A percentile compares a stretch with the other conserved stretches of the same genome.
Evolutionary conservation across 2,888 invertebrate species (phyloP).

Genomic region (Drosophila birchii): DNA sequence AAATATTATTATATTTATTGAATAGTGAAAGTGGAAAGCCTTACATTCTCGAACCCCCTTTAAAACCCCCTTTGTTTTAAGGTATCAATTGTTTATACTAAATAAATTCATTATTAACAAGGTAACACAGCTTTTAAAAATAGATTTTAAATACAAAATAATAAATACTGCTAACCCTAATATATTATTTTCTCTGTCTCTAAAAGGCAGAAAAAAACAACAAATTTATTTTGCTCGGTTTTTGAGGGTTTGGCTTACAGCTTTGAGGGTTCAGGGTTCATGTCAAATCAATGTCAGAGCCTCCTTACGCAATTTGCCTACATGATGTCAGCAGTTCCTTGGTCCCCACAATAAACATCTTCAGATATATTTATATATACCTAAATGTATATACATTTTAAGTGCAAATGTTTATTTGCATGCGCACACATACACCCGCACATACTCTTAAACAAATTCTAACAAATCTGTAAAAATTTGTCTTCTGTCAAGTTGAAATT

Average conservation of each 20-base stretch:
- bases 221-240: slow-evolving; percentile 66
- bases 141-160: background rate
- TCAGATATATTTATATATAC: slow-evolving; percentile 57
- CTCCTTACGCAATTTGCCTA: slow-evolving; percentile 74
- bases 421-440: slow-evolving; percentile 42
- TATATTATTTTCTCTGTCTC: slow-evolving; percentile 8
- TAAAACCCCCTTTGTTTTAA: too few species aligned
- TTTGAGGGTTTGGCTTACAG: slow-evolving; percentile 9
- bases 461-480: slow-evolving; percentile 82
- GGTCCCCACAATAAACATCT: slow-evolving; percentile 57
- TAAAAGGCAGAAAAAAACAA: slow-evolving; percentile 54
- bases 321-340: slow-evolving; percentile 73
- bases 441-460: slow-evolving; percentile 58
- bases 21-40: background rate
- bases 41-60: background rate
- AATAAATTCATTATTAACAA: too few species aligned
- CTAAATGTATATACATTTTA: slow-evolving; percentile 58
- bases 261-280: slow-evolving; percentile 45
- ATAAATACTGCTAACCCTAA: too few species aligned
- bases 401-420: slow-evolving; percentile 70
- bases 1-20: background rate
- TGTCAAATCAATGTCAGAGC: slow-evolving; percentile 78
- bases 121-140: background rate
- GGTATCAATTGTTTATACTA: too few species aligned
- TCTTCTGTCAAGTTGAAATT: slow-evolving; percentile 73